phyloP scores from a whole-genome alignment of 2,888 invertebrate species.

The Microchrysa polita region DNA sequence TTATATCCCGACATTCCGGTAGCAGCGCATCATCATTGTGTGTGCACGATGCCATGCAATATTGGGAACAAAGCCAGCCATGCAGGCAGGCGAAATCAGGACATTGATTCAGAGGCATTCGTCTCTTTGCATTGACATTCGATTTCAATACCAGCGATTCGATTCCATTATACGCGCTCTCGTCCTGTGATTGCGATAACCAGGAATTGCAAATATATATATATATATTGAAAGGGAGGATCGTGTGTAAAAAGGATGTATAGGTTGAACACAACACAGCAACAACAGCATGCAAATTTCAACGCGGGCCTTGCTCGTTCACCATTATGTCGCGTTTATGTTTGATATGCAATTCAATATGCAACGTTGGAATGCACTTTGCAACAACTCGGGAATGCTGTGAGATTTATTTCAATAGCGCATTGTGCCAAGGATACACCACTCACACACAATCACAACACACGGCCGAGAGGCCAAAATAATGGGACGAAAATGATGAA shows the following conservation, averaged over 20 bases:
- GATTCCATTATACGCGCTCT: constrained; percentile 19
- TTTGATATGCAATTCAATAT: constrained; percentile 23
- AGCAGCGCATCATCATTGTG: no score
- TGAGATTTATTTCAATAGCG: constrained; percentile 5
- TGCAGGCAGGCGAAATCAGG: background rate
- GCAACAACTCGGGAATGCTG: background rate
- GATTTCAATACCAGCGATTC: constrained; percentile 1
- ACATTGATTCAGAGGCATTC: constrained; percentile 5
- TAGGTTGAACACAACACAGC: no score
- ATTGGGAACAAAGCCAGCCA: constrained; percentile 15
- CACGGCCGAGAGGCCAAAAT: background rate
- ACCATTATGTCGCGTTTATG: background rate
- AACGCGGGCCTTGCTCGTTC: no score
- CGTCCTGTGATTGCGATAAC: constrained; percentile 5
- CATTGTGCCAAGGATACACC: background rate
- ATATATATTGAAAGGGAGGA: no score
- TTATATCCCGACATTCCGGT: constrained; percentile 13
- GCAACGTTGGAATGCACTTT: constrained; percentile 32
- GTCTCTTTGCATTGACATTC: constrained; percentile 27
- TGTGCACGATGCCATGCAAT: no score
- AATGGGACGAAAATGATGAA: constrained; percentile 7
- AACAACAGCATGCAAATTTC: background rate
- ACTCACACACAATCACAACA: no score
- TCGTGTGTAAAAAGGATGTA: no score
- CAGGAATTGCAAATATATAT: constrained; percentile 17